These are phyloP conservation scores for Spea multiplicata DNA, from an alignment of 2,113 vertebrate genomes.

Conservation along the genomic window DNA sequence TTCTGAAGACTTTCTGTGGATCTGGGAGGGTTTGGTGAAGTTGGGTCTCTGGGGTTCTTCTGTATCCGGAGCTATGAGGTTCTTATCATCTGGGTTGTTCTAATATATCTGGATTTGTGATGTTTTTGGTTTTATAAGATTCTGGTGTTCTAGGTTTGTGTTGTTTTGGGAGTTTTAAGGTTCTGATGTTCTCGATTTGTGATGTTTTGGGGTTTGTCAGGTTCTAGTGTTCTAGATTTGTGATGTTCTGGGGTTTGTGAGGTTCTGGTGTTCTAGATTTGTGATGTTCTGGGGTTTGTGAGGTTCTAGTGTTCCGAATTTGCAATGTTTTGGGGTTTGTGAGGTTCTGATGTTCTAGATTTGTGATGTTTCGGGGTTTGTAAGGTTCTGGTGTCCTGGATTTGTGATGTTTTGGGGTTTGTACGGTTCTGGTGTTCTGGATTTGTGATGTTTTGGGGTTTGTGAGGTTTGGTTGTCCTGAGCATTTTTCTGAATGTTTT, in stretches of 20 bases:
- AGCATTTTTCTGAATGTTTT: background rate
- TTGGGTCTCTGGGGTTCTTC: background rate
- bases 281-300: background rate
- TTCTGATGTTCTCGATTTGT: background rate
- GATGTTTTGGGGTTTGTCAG: background rate
- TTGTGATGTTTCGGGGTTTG: background rate
- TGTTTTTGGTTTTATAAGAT: background rate
- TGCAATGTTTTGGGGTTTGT: background rate
- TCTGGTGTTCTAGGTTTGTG: background rate
- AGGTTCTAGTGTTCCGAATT: background rate
- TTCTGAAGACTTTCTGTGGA: background rate
- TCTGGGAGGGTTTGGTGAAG: background rate
- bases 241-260: background rate
- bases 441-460: background rate
- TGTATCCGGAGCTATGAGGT: background rate
- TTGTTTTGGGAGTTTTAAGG: background rate
- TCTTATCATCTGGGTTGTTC: background rate
- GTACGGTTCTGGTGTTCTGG: background rate
- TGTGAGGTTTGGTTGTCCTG: background rate
- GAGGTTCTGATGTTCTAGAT: too few relatives aligned
- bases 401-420: background rate
- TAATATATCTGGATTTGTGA: background rate
- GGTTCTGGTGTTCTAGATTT: background rate
- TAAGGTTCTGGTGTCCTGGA: background rate
- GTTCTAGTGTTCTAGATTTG: background rate